These are phyloP conservation scores for Coregonus clupeaformis DNA, from an alignment of 2,113 vertebrate species.

Conservation along the genomic window DNA sequence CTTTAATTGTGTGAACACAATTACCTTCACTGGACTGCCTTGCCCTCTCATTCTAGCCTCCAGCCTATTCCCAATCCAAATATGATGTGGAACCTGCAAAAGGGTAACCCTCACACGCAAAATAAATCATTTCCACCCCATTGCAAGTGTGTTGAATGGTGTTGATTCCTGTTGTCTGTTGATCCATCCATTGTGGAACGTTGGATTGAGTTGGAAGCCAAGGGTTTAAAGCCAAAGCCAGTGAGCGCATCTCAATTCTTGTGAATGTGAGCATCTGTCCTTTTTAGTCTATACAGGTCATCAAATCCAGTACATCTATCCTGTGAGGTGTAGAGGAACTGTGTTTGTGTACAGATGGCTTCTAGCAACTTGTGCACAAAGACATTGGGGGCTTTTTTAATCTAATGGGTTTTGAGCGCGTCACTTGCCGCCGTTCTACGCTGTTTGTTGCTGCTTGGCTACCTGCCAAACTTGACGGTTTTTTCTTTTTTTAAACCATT, in stretches of 20 bases:
- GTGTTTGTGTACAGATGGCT: background rate
- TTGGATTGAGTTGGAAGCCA: background rate
- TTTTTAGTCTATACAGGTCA: background rate
- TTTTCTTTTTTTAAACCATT: too few species aligned
- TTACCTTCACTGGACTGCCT: background rate
- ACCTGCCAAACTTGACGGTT: too few species aligned
- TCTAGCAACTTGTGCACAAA: background rate
- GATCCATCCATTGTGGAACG: background rate
- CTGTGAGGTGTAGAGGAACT: background rate
- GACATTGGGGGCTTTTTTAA: background rate
- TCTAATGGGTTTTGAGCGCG: too few species aligned
- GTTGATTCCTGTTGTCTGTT: background rate
- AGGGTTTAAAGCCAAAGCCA: background rate
- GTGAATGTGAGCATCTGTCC: background rate
- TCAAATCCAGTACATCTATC: background rate
- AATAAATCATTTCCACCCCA: background rate
- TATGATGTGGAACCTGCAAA: background rate
- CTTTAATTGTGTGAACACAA: conserved; percentile 7
- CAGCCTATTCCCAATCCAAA: background rate
- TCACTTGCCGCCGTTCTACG: too few species aligned
- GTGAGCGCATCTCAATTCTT: background rate
- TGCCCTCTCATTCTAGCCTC: background rate
- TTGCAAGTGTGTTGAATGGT: background rate
- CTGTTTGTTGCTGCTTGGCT: too few species aligned
- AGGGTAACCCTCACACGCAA: background rate